Conservation (phyloP, 2,888 invertebrate species). For the Caradrina kadenii region DNA sequence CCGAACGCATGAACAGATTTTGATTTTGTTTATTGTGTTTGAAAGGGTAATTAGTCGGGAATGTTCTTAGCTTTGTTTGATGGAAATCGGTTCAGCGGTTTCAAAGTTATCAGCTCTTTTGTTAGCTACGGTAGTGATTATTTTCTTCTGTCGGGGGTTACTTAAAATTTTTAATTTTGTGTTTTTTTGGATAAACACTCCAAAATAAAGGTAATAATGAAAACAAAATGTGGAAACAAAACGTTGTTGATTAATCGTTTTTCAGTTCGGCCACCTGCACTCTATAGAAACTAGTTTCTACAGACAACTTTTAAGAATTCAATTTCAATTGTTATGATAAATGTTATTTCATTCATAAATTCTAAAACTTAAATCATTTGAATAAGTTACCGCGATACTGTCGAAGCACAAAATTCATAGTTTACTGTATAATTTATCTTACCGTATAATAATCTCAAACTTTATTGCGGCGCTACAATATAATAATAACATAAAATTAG, state of each 20-base stretch:
- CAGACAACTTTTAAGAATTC: conserved; percentile 35
- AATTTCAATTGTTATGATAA: conserved; percentile 53
- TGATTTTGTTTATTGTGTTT: too few species aligned
- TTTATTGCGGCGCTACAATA: neutral
- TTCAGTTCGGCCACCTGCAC: conserved; percentile 32
- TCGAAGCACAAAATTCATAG: conserved; percentile 5
- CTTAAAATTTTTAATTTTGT: too few species aligned
- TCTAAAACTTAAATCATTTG: conserved; percentile 27
- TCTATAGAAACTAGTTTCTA: conserved; percentile 39
- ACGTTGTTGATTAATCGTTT: conserved; percentile 50
- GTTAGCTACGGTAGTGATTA: too few species aligned
- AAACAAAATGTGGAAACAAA: neutral
- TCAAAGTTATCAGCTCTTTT: too few species aligned
- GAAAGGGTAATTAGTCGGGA: too few species aligned
- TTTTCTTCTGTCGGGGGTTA: too few species aligned
- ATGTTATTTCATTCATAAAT: conserved; percentile 43
- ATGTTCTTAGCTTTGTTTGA: too few species aligned
- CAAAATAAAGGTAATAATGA: too few species aligned
- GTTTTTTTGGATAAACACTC: too few species aligned
- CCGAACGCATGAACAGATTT: too few species aligned
- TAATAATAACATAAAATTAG: conserved; percentile 7
- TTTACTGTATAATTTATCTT: conserved; percentile 12
- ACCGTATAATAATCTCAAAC: neutral
- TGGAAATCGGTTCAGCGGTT: too few species aligned
- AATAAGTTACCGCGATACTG: conserved; percentile 19